phyloP scores from a whole-genome alignment of 2,888 invertebrate species.

The Lycaena phlaeas region DNA sequence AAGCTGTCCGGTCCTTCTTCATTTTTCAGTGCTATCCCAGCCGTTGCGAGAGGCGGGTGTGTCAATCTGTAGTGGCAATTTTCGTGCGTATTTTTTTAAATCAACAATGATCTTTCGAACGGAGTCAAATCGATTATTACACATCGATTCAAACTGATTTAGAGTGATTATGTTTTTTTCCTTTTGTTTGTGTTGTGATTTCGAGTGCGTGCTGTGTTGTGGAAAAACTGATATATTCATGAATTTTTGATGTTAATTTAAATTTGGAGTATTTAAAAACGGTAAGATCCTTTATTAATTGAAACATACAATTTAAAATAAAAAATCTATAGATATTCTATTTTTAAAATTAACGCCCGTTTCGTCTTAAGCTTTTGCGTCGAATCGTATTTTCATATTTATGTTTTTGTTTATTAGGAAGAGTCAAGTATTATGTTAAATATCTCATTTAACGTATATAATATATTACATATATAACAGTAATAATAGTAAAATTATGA shows the following conservation, averaged over 20 bases:
- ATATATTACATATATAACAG: too few species aligned
- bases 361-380: not conserved
- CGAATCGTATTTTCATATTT: too few species aligned
- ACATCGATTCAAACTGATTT: not conserved
- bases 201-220: conserved; percentile 1
- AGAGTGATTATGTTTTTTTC: not conserved
- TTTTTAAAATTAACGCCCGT: not conserved
- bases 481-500: not conserved
- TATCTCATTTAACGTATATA: too few species aligned
- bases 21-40: conserved; percentile 27
- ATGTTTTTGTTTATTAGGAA: too few species aligned
- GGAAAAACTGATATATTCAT: not conserved
- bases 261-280: not conserved
- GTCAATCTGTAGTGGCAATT: conserved; percentile 17
- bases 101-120: conserved; percentile 7
- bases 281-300: too few species aligned
- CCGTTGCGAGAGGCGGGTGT: conserved; percentile 21
- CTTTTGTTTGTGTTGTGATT: conserved; percentile 2
- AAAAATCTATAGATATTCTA: not conserved
- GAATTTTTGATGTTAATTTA: not conserved
- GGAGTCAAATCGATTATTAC: not conserved
- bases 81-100: conserved; percentile 24
- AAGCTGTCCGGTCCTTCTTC: conserved; percentile 25
- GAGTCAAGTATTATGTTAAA: too few species aligned
- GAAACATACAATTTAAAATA: not conserved